Evolutionary conservation across 2,797 vertebrate genomes (phyloP).

Genomic region (Echiichthys vipera): DNA sequence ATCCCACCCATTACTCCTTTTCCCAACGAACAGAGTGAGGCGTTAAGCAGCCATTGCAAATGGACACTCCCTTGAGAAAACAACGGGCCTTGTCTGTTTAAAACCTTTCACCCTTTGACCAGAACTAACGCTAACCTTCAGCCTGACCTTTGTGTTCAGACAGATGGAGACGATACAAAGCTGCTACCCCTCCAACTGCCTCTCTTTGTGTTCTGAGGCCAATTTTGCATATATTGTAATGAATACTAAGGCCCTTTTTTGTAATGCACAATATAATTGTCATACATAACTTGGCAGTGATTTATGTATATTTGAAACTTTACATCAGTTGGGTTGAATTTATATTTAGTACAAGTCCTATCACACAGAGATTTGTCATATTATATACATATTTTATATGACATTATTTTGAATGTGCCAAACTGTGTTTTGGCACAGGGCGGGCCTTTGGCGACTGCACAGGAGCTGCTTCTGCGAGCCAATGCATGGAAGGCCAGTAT

Average conservation of each 20-base stretch:
- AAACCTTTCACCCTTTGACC: constrained; percentile 68
- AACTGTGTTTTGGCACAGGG: not conserved
- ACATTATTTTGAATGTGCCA: not conserved
- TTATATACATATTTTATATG: not conserved
- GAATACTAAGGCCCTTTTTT: constrained; percentile 15
- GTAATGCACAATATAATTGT: constrained; percentile 5
- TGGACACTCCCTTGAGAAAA: constrained; percentile 61
- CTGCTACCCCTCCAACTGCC: constrained; percentile 15
- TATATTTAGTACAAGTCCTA: not conserved
- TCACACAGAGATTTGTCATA: not conserved
- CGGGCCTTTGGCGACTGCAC: not conserved
- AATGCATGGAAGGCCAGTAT: not conserved
- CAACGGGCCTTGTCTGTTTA: constrained; percentile 51
- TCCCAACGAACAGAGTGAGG: constrained; percentile 8
- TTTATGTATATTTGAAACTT: constrained; percentile 12
- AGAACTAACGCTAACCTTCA: constrained; percentile 64
- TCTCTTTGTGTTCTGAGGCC: constrained; percentile 34
- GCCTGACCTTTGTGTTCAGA: constrained; percentile 61
- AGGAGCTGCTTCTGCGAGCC: not conserved
- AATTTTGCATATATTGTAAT: constrained; percentile 30
- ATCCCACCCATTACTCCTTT: not conserved
- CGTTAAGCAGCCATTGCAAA: constrained; percentile 46
- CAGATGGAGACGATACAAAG: constrained; percentile 49
- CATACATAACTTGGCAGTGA: not conserved
- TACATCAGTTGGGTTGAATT: not conserved